Conservation (phyloP, 2,888 invertebrate species). For the Hydriomena furcata region DNA sequence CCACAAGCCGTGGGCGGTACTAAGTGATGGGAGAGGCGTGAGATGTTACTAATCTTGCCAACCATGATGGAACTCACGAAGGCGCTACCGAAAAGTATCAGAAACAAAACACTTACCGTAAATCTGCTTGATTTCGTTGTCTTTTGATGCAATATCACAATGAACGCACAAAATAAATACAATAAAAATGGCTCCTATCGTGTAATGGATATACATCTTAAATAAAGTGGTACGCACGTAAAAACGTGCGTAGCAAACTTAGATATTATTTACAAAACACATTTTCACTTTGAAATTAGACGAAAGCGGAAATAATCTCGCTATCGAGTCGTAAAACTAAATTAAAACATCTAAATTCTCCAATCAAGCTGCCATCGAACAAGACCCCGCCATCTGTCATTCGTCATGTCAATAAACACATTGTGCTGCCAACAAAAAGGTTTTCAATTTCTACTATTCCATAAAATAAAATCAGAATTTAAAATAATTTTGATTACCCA, state of each 20-base stretch:
- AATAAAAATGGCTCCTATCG: conserved; percentile 82
- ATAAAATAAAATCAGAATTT: no score
- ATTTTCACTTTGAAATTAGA: conserved; percentile 67
- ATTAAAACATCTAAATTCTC: conserved; percentile 61
- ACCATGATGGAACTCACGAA: background rate
- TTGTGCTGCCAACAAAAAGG: conserved; percentile 59
- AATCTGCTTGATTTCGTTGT: conserved; percentile 79
- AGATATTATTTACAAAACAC: conserved; percentile 70
- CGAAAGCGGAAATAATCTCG: conserved; percentile 63
- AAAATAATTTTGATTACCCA: no score
- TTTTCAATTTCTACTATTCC: background rate
- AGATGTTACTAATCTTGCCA: background rate
- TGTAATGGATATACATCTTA: conserved; percentile 78
- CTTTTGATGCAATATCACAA: conserved; percentile 79
- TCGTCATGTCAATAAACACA: conserved; percentile 81
- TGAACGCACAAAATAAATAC: conserved; percentile 82
- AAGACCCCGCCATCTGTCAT: conserved; percentile 79
- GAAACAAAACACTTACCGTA: conserved; percentile 63
- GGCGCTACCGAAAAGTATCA: conserved; percentile 11
- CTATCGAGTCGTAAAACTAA: conserved; percentile 66
- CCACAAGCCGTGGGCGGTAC: conserved; percentile 44
- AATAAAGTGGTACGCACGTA: conserved; percentile 61
- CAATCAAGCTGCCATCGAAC: conserved; percentile 70
- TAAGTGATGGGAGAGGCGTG: conserved; percentile 3
- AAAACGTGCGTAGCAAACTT: conserved; percentile 62